A percentile compares a stretch with the other conserved stretches of the same genome.
These are phyloP conservation scores for Callospermophilus lateralis DNA, from an alignment of 2,113 vertebrate species.

Conservation along the genomic window DNA sequence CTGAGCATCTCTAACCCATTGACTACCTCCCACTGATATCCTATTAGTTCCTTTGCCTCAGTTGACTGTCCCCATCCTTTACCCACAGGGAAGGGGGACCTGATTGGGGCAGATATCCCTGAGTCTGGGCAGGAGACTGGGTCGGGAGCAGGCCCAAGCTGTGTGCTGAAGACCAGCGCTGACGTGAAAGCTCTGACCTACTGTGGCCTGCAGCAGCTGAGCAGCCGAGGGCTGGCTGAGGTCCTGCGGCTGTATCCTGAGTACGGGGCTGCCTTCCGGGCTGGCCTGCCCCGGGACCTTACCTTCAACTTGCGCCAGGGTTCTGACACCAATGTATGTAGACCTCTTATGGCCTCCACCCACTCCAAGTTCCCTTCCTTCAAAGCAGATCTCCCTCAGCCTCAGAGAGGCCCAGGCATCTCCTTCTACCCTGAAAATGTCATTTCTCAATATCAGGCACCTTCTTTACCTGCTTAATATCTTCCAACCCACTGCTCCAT, in stretches of 20 bases:
- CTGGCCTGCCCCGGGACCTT: constrained; percentile 95
- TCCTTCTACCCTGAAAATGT: background rate
- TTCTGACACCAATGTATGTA: constrained; percentile 92
- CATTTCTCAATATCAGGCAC: background rate
- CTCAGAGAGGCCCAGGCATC: background rate
- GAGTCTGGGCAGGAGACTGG: constrained; percentile 86
- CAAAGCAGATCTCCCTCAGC: background rate
- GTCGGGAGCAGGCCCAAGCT: constrained; percentile 24
- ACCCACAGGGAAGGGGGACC: constrained; percentile 95
- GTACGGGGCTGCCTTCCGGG: constrained; percentile 93
- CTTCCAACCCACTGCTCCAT: background rate
- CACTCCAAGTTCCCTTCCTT: background rate
- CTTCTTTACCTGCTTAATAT: background rate
- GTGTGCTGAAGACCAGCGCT: constrained; percentile 95
- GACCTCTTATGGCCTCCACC: background rate
- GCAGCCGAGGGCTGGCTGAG: constrained; percentile 93
- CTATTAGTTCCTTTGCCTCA: background rate
- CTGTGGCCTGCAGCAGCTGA: constrained; percentile 96
- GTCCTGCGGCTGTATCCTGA: constrained; percentile 96
- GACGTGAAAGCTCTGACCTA: constrained; percentile 98
- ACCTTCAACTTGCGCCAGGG: constrained; percentile 98
- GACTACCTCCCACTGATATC: background rate
- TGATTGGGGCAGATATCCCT: constrained; percentile 95
- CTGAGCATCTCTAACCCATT: background rate
- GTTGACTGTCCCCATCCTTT: constrained; percentile 18